Evolutionary conservation across 2,797 vertebrate species (phyloP), one percentile per base, ranked within the genome.

Genomic region (Clarias platycephalus): DNA sequence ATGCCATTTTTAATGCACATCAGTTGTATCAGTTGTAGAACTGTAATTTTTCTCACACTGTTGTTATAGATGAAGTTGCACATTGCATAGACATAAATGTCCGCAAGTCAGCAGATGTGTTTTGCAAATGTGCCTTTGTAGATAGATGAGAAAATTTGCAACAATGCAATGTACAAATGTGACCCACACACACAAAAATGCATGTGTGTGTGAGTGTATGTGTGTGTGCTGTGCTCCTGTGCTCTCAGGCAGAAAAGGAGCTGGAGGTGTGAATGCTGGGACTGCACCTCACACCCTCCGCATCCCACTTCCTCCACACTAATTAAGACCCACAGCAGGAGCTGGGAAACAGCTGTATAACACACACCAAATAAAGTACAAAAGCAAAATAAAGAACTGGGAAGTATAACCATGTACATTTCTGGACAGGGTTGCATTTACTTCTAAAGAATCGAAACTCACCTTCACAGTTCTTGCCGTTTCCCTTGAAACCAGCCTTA

Each of bases 391-490:
- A 53, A 31, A 57, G 75, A 63, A 12, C 31, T 20, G 37, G 28
- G 55, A 34, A 72, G 64, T 22, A 66, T 20, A 49, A 28, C 40
- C 58, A 64, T 64, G 31, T 24, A 77, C 3, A 40, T 60, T 22
- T 79, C 22, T 66, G 7, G 49, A 64, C 28, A 63, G 16, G 18
- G 8, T 22, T 31, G 72, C 18, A 31, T 75, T 31, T 20, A 80
- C 28, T 20, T 40, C 10, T 1, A 26, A 66, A 64, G 84, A 72
- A 28, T 12, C 26, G 7, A 44, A 22, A 74, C 95, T 95, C 93
- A 99, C 97, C 98, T 93, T 98, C 97, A 1, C 97, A 99, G 62
- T 97, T 96, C 86, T 95, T 96, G 83, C 98, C 98, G 86, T 98
- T 97, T 57, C 98, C 98, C 90, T 97, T 97, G 91, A 97, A 99